Percentiles rank a stretch among this genome's conserved stretches.
Evolutionary conservation across 2,797 vertebrate genomes (phyloP).

Genomic region (Pangasius mekongensis): DNA sequence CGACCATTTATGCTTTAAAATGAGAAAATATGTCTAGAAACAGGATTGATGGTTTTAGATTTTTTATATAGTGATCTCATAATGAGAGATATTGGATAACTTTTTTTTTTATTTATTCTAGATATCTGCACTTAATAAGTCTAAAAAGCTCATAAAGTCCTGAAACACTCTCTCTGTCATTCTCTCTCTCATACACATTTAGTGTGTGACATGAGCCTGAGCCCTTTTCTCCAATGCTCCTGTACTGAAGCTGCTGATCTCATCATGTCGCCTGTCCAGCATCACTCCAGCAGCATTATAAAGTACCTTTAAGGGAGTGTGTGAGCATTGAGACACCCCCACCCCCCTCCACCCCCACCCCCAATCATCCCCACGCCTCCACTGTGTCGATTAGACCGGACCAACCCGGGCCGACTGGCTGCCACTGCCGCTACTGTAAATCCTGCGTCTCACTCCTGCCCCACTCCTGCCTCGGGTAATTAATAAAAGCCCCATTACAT

Average conservation of each 20-base stretch:
- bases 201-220: background rate
- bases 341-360: background rate
- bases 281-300: slow-evolving; percentile 19
- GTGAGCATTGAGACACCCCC: slow-evolving; percentile 42
- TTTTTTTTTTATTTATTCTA: background rate
- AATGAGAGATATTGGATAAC: background rate
- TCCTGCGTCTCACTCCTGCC: slow-evolving; percentile 76
- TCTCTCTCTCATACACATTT: background rate
- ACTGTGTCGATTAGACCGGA: slow-evolving; percentile 62
- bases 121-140: background rate
- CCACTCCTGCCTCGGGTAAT: slow-evolving; percentile 72
- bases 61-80: background rate
- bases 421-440: slow-evolving; percentile 77
- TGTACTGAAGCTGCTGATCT: slow-evolving; percentile 13
- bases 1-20: background rate
- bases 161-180: background rate
- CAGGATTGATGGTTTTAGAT: background rate
- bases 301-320: slow-evolving; percentile 52
- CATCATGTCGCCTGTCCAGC: background rate
- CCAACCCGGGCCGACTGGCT: slow-evolving; percentile 70
- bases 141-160: background rate
- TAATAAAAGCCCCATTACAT: slow-evolving; percentile 88
- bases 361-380: background rate
- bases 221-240: background rate
- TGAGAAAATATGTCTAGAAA: background rate